Evolutionary conservation across 2,113 vertebrate species (phyloP), one percentile per base, ranked within the genome.

Genomic region (Sclerurus mexicanus): DNA sequence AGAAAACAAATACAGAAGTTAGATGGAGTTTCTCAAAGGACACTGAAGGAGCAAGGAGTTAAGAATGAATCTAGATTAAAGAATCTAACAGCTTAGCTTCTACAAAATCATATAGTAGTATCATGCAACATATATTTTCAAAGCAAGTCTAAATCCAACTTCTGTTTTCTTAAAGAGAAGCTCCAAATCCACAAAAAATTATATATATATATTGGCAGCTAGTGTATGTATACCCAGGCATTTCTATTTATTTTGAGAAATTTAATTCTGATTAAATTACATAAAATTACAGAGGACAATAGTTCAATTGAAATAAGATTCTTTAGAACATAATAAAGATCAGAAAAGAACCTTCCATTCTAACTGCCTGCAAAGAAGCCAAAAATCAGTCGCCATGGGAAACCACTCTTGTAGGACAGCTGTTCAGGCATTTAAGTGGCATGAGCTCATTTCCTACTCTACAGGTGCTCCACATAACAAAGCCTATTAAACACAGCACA

Each of bases 381-480:
- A 93, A 92, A 86, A 97, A 35, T 67, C 53, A 92, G 60, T 73
- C 69, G 64, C 55, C 63, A 93, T 16, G 73, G 88, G 93, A 97
- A 97, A 77, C 49, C 5, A 40, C 75, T 91, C 79, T 92, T 91
- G 77, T 31, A 60, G 0, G 2, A 78, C 74, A 91, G 84, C 87
- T 96, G 86, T 77, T 69, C 64, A 72, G 46, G 37, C 60, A 91
- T 69, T 94, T 69, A 28, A 50, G 42, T 13, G n/a, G 30, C 67
- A 80, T 83, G 59, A 97, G 88, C 31, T 93, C 78, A 96, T 78
- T 96, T 97, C 95, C 96, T 88, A 33, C 33, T 28, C 69, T 60
- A 84, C 81, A 96, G 72, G 96, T 96, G 84, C 50, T 60, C 72
- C 67, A 49, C 78, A 64, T 62, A 86, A 96, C 83, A 96, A 93